A percentile compares a stretch with the other conserved stretches of the same genome.
phyloP scores from a whole-genome alignment of 2,797 vertebrate genomes.

The Microcaecilia unicolor region DNA sequence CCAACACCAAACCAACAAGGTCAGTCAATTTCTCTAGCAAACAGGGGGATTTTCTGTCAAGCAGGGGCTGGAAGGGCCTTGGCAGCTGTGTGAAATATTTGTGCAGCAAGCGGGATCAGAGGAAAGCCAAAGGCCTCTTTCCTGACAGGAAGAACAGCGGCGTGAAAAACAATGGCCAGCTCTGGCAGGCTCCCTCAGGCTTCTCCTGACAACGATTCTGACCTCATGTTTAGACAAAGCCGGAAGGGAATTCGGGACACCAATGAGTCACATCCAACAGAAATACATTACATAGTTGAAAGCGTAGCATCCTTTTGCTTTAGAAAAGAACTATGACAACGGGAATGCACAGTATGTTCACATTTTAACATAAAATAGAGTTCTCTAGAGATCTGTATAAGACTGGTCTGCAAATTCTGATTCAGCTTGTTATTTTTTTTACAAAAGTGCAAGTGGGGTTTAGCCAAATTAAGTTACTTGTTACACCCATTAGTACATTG shows the following conservation, averaged over 20 bases:
- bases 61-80: neutral
- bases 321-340: fast-evolving
- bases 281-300: neutral
- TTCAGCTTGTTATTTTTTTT: too few species aligned
- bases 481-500: neutral
- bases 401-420: neutral
- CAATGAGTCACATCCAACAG: too few species aligned
- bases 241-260: neutral
- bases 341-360: too few species aligned
- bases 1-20: too few species aligned
- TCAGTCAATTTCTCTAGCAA: neutral
- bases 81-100: neutral
- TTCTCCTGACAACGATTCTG: neutral
- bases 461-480: neutral
- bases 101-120: neutral
- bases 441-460: too few species aligned
- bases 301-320: neutral
- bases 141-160: neutral
- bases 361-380: neutral
- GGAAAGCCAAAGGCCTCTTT: too few species aligned
- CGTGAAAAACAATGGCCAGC: neutral
- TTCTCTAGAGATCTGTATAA: too few species aligned
- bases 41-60: neutral
- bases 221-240: neutral
- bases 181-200: neutral